Evolutionary conservation across 2,797 vertebrate genomes (phyloP).

Genomic region (Parauchenoglanis punctatus): DNA sequence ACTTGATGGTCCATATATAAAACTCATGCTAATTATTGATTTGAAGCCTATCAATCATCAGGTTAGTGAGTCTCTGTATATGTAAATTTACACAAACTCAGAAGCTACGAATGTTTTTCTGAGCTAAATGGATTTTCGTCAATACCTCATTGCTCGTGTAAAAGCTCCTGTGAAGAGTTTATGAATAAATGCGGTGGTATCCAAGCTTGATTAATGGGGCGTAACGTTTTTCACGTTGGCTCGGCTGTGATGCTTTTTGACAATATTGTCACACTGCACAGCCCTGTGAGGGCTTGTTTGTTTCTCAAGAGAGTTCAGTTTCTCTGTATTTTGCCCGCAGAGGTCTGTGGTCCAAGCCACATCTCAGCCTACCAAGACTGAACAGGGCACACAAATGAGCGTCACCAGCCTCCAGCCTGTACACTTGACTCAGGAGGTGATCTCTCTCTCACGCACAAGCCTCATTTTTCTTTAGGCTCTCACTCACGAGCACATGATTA

Average conservation of each 20-base stretch:
- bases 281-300: not conserved
- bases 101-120: not conserved
- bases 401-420: conserved; percentile 88
- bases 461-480: conserved; percentile 4
- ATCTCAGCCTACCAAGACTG: conserved; percentile 84
- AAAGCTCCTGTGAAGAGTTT: not conserved
- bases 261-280: not conserved
- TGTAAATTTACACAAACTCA: not conserved
- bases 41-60: not conserved
- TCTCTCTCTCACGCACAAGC: conserved; percentile 30
- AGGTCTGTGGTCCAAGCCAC: conserved; percentile 89
- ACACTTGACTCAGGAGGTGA: conserved; percentile 87
- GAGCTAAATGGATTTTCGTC: not conserved
- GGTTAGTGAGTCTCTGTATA: not conserved
- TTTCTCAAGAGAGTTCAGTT: conserved; percentile 22
- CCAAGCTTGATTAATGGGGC: not conserved
- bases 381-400: conserved; percentile 83
- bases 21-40: not conserved
- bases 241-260: not conserved
- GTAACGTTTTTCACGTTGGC: not conserved
- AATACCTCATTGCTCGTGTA: not conserved
- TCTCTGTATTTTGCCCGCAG: conserved; percentile 68
- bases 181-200: not conserved
- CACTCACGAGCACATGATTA: conserved; percentile 3
- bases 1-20: not conserved